These are phyloP conservation scores for Poeciliopsis infans DNA, from an alignment of 2,797 vertebrate genomes.

Conservation along the genomic window DNA sequence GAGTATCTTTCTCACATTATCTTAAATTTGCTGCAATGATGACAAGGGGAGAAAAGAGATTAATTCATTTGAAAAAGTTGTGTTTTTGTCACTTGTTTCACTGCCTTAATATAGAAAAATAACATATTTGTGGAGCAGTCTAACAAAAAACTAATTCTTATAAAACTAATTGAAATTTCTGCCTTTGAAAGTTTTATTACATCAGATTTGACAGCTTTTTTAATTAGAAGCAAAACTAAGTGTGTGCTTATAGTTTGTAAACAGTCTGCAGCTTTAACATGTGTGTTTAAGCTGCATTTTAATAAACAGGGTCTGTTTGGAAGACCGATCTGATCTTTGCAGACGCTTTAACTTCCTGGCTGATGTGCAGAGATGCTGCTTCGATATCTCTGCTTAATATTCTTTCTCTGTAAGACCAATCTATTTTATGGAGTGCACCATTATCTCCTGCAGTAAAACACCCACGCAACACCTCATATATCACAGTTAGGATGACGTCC, in stretches of 20 bases:
- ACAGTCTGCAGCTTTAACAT: background rate
- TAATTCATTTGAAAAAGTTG: conserved; percentile 10
- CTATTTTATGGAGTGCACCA: background rate
- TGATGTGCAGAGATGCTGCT: background rate
- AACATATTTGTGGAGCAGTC: background rate
- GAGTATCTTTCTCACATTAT: conserved; percentile 1
- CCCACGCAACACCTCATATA: background rate
- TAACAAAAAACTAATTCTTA: background rate
- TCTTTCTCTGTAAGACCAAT: background rate
- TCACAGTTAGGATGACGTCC: background rate
- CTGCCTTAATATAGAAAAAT: background rate
- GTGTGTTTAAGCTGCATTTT: background rate
- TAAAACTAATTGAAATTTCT: background rate
- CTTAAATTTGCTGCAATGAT: conserved; percentile 29
- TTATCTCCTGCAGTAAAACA: conserved; percentile 1
- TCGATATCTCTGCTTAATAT: background rate
- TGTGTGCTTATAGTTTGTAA: background rate
- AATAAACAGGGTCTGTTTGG: background rate
- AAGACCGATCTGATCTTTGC: background rate
- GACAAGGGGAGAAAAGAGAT: conserved; percentile 7
- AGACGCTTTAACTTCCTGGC: background rate
- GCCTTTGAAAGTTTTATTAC: background rate
- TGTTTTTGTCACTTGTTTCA: background rate
- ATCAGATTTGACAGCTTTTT: background rate
- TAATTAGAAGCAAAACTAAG: background rate